phyloP scores from a whole-genome alignment of 2,888 invertebrate species.

The Hirtodrosophila histrioides region DNA sequence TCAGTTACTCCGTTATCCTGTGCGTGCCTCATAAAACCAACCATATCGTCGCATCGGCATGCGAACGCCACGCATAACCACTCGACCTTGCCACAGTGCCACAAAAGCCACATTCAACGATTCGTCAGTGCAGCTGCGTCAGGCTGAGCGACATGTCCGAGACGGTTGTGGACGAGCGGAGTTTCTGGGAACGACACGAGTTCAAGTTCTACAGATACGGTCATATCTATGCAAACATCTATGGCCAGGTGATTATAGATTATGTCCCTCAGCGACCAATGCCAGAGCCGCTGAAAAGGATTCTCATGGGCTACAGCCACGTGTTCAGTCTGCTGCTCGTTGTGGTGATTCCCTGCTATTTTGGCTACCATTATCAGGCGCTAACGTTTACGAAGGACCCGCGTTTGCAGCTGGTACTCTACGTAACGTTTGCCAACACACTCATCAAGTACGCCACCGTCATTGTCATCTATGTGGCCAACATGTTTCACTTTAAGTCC shows the following conservation, averaged over 20 bases:
- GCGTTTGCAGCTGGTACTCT: constrained; percentile 63
- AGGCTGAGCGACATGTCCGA: constrained; percentile 20
- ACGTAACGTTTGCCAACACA: constrained; percentile 72
- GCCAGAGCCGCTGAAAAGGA: constrained; percentile 31
- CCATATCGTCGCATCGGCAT: constrained; percentile 4
- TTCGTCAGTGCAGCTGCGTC: constrained; percentile 16
- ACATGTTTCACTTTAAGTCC: constrained; percentile 61
- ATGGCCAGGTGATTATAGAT: constrained; percentile 73
- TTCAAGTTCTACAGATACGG: constrained; percentile 71
- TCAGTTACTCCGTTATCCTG: background rate
- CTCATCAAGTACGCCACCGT: constrained; percentile 74
- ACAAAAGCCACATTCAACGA: background rate
- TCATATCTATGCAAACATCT: constrained; percentile 74
- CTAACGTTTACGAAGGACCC: constrained; percentile 56
- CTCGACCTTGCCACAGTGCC: constrained; percentile 5
- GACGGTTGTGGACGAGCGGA: constrained; percentile 20
- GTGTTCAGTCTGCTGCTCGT: constrained; percentile 61
- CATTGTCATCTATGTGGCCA: constrained; percentile 72
- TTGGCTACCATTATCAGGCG: constrained; percentile 56
- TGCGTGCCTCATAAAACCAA: background rate
- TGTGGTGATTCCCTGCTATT: constrained; percentile 67
- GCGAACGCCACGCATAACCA: constrained; percentile 9
- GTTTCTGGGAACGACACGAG: constrained; percentile 76
- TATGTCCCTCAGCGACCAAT: constrained; percentile 66
- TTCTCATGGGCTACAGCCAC: constrained; percentile 68